Conservation (phyloP, 2,113 vertebrate species). For the Rynchops niger region DNA sequence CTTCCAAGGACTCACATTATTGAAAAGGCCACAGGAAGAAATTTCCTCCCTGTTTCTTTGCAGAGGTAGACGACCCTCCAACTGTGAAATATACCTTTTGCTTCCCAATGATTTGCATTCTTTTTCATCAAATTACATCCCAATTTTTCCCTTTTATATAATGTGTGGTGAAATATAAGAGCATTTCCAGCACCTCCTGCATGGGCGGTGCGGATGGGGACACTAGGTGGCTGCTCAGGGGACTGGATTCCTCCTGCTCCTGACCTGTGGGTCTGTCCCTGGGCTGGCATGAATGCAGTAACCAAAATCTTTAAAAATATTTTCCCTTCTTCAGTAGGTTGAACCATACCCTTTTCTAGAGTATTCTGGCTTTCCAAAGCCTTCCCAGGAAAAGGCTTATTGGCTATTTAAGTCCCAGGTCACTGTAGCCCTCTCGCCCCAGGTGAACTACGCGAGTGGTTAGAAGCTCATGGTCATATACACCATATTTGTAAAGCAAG, state of each 20-base stretch:
- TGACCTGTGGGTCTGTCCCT: neutral
- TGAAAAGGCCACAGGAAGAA: neutral
- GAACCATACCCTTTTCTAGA: neutral
- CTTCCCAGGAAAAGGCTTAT: neutral
- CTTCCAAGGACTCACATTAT: neutral
- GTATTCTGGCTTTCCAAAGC: neutral
- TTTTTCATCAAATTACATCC: neutral
- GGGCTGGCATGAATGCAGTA: neutral
- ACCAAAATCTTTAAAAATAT: neutral
- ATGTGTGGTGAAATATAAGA: neutral
- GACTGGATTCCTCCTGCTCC: neutral
- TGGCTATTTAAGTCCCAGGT: neutral
- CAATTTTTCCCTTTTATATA: neutral
- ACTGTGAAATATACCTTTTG: neutral
- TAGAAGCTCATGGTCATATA: neutral
- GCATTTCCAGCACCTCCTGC: neutral
- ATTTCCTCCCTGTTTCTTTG: neutral
- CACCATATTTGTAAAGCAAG: neutral
- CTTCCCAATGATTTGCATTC: neutral
- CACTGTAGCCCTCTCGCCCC: neutral
- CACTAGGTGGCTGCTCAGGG: fast-evolving
- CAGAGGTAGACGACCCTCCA: neutral
- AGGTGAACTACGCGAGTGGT: neutral
- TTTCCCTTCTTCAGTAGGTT: neutral
- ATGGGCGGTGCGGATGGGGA: neutral